Evolutionary conservation across 2,113 vertebrate species (phyloP), one percentile per base, ranked within the genome.

Genomic region (Eleginops maclovinus): DNA sequence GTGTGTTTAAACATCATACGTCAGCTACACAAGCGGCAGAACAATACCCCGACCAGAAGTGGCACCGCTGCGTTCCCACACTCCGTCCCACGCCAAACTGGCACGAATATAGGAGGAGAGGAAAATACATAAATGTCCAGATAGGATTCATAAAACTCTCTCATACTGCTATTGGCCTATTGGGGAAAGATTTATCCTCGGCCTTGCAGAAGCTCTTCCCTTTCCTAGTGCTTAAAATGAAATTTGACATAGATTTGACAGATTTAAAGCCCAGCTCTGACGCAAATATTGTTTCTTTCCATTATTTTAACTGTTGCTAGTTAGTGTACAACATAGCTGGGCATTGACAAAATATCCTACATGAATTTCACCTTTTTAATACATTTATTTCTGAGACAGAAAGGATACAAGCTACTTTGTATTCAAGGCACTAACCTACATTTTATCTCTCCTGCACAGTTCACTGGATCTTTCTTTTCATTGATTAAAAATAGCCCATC

Each of bases 11-110:
- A 89, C 86, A 82, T 75, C 77, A 62, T 59, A 82, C 71, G 40
- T 83, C 87, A 89, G 26, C 65, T 4, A n/a, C 79, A 64, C 59
- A 49, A 1, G 58, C 51, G 53, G 60, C 73, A 89, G 89, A 93
- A 94, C 92, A 94, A 92, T 94, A 56, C 47, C 63, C 60, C 40
- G 13, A 16, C 40, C 80, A 73, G 72, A 72, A 85, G 80, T 69
- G 83, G 85, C 79, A 74, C 63, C 0, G 9, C 72, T 10, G 55
- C 77, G 88, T 92, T 93, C 91, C 89, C 90, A 92, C 89, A 91
- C 80, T 91, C 74, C 5, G 31, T 84, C 77, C 81, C 81, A 82
- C 56, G 58, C 47, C 81, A 87, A 21, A 59, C 73, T 70, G 85
- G 74, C 82, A 83, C 40, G 41, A 79, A 77, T 70, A 41, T 26